Conservation (phyloP, 2,797 vertebrate species). For the Gymnoscopelus microlampas region DNA sequence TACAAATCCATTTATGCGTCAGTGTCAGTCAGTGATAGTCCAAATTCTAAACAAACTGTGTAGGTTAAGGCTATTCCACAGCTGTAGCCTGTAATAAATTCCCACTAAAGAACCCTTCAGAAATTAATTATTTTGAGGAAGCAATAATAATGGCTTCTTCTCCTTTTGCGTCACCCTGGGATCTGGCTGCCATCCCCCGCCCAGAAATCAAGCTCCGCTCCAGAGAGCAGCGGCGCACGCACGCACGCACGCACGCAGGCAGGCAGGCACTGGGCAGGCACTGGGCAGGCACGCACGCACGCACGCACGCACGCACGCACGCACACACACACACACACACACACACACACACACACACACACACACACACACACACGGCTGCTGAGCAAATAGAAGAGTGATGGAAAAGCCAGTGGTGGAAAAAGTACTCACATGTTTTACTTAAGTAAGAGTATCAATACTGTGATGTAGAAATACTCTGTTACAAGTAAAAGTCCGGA, state of each 20-base stretch:
- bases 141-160: conserved; percentile 67
- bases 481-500: no score
- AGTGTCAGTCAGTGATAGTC: conserved; percentile 9
- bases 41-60: background rate
- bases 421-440: no score
- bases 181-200: conserved; percentile 29
- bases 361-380: conserved; percentile 4
- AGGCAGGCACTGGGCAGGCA: no score
- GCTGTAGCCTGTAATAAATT: conserved; percentile 24
- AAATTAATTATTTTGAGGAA: conserved; percentile 29
- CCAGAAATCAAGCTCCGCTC: conserved; percentile 45
- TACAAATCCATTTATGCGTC: conserved; percentile 84
- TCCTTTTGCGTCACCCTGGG: conserved; percentile 62
- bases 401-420: conserved; percentile 37
- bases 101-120: conserved; percentile 10
- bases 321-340: no score
- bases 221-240: conserved; percentile 23
- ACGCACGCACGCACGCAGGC: no score
- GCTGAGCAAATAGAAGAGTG: conserved; percentile 63
- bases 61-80: no score
- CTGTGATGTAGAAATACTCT: no score
- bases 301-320: no score
- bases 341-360: background rate
- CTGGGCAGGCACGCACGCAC: no score
- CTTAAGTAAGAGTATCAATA: no score